phyloP scores from a whole-genome alignment of 2,113 vertebrate genomes.

The Anthoscopus minutus region DNA sequence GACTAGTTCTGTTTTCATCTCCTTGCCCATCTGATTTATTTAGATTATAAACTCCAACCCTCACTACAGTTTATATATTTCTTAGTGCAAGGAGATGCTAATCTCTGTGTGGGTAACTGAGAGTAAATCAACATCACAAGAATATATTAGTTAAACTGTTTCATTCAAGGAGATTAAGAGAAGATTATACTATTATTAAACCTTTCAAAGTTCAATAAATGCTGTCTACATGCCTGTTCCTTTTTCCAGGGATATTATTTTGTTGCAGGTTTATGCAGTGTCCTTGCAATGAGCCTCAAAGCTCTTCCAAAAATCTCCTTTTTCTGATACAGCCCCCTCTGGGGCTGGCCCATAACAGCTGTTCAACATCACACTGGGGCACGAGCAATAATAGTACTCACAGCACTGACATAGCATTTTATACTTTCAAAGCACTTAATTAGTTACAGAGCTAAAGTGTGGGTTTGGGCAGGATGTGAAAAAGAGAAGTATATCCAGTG shows the following conservation, averaged over 20 bases:
- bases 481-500: neutral
- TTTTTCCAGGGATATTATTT: neutral
- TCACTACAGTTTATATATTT: neutral
- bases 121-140: neutral
- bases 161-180: neutral
- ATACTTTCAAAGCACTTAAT: conserved; percentile 47
- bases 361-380: neutral
- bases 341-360: neutral
- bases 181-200: neutral
- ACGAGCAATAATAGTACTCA: neutral
- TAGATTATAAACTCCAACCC: neutral
- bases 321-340: neutral
- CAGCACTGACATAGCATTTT: conserved; percentile 14
- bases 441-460: neutral
- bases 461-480: conserved; percentile 3
- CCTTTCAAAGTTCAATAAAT: neutral
- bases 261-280: neutral
- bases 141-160: neutral
- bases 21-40: neutral
- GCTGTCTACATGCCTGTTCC: neutral
- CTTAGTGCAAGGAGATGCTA: neutral
- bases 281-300: neutral
- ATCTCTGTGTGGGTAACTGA: neutral
- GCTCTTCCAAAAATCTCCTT: neutral
- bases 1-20: neutral